Percentiles rank a stretch among this genome's conserved stretches.
Evolutionary conservation across 2,888 invertebrate genomes (phyloP).

Genomic region (Drosophila emarginata): DNA sequence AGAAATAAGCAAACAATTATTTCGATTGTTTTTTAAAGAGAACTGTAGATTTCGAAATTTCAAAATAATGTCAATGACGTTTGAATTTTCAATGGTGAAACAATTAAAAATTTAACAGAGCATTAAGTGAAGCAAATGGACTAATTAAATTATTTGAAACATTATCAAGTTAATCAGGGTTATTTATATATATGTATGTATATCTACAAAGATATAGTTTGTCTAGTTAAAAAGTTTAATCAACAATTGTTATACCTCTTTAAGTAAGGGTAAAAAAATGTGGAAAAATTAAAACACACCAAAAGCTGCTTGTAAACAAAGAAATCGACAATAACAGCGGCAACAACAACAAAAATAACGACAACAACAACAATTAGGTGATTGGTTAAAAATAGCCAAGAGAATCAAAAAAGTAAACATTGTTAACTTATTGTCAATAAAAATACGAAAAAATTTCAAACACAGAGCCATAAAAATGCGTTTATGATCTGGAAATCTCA

Average conservation of each 20-base stretch:
- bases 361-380: slow-evolving; percentile 20
- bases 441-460: slow-evolving; percentile 60
- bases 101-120: too few relatives aligned
- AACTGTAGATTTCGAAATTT: too few relatives aligned
- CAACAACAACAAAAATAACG: background rate
- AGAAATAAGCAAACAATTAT: too few relatives aligned
- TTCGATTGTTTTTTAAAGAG: too few relatives aligned
- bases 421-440: slow-evolving; percentile 72
- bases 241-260: background rate
- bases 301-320: slow-evolving; percentile 62
- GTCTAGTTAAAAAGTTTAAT: too few relatives aligned
- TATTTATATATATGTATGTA: too few relatives aligned
- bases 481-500: slow-evolving; percentile 51
- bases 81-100: too few relatives aligned
- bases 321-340: slow-evolving; percentile 8
- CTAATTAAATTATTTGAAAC: too few relatives aligned
- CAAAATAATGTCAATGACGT: too few relatives aligned
- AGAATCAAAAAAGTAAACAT: slow-evolving; percentile 63
- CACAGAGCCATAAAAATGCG: slow-evolving; percentile 57
- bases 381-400: slow-evolving; percentile 66
- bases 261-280: background rate
- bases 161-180: too few relatives aligned
- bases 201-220: too few relatives aligned
- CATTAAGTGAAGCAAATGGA: too few relatives aligned
- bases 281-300: slow-evolving; percentile 40